Evolutionary conservation across 2,113 vertebrate species (phyloP).

Genomic region (Centropus bengalensis): DNA sequence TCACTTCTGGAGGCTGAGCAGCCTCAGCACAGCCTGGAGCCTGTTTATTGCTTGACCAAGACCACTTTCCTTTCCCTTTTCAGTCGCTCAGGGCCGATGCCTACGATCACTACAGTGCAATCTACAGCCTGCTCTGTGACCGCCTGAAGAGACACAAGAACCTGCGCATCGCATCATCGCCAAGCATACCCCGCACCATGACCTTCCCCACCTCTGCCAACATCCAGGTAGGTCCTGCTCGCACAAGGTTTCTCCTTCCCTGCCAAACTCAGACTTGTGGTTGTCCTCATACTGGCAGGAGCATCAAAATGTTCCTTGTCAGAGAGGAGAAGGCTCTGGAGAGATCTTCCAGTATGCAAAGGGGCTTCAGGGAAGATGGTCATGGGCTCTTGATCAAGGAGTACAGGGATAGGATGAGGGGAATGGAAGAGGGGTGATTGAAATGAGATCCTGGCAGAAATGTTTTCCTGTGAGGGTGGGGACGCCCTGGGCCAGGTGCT

Average conservation of each 20-base stretch:
- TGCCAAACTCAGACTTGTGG: neutral
- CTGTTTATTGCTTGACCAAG: neutral
- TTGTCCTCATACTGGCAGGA: neutral
- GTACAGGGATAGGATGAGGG: no score
- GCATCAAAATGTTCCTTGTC: accelerated
- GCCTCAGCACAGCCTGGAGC: accelerated
- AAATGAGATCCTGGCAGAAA: no score
- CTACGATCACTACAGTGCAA: constrained; percentile 98
- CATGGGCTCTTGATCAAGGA: no score
- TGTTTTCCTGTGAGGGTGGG: no score
- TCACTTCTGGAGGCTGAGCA: neutral
- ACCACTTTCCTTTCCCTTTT: neutral
- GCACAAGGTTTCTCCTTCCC: accelerated
- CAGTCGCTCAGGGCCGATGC: constrained; percentile 93
- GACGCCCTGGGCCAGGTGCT: neutral
- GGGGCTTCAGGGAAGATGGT: no score
- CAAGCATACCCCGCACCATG: constrained; percentile 82
- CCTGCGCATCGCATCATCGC: constrained; percentile 82
- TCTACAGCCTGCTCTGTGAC: constrained; percentile 97
- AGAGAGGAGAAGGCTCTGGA: neutral
- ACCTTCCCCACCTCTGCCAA: constrained; percentile 82
- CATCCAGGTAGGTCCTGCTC: constrained; percentile 81
- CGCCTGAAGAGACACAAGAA: constrained; percentile 96
- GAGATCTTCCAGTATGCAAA: no score
- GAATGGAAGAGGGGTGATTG: no score